Evolutionary conservation across 1,140 invertebrate species (phyloP).

Genomic region (Octopus sinensis): DNA sequence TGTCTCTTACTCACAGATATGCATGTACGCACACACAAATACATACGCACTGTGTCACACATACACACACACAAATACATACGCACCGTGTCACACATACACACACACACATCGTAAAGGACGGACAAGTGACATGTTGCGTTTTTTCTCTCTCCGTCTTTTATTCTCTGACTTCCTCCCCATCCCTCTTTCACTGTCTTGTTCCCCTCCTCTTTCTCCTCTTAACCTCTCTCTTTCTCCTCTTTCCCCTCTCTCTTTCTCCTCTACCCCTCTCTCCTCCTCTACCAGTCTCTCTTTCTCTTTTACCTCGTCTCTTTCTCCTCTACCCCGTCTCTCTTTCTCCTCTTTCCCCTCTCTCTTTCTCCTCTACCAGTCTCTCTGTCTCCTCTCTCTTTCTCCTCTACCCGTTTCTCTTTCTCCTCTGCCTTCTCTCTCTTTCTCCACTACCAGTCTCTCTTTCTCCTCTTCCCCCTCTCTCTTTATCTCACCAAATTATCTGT

Average conservation of each 20-base stretch:
- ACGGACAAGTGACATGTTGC: too few relatives aligned
- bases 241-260: slow-evolving; percentile 1
- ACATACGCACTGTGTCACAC: too few relatives aligned
- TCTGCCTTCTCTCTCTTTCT: slow-evolving; percentile 9
- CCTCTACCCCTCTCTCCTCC: neutral
- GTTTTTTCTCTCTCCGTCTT: too few relatives aligned
- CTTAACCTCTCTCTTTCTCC: slow-evolving; percentile 3
- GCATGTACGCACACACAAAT: too few relatives aligned
- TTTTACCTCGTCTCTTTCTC: neutral
- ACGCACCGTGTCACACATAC: too few relatives aligned
- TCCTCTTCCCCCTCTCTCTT: slow-evolving; percentile 62
- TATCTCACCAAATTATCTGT: slow-evolving; percentile 11
- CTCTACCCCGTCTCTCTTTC: neutral
- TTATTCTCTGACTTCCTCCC: neutral
- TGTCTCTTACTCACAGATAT: too few relatives aligned
- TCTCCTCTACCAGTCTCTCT: neutral
- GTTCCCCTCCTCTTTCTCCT: neutral
- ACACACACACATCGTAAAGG: too few relatives aligned
- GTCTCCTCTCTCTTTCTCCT: neutral
- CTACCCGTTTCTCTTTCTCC: neutral
- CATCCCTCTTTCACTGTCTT: neutral
- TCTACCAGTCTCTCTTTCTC: slow-evolving; percentile 11
- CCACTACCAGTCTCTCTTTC: slow-evolving; percentile 61
- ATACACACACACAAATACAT: too few relatives aligned
- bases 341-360: neutral